Conservation (phyloP, 2,797 vertebrate genomes). For the Pampus argenteus region DNA sequence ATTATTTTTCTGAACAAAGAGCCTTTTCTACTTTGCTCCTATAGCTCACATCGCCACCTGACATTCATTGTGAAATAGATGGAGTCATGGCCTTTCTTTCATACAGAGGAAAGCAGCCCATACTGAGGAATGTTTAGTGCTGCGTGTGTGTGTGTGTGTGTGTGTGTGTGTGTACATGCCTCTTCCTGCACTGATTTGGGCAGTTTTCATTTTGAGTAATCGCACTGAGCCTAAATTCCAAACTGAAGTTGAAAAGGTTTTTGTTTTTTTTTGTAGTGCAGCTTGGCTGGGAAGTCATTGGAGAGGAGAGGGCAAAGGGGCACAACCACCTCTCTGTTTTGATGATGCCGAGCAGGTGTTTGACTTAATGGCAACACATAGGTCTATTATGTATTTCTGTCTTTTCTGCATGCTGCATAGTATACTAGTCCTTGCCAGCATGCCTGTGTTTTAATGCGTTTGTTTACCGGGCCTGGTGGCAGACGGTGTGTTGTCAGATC, state of each 20-base stretch:
- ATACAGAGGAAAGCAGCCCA: conserved; percentile 51
- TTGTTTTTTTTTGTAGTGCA: conserved; percentile 5
- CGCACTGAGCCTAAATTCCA: conserved; percentile 11
- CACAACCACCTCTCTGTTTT: conserved; percentile 55
- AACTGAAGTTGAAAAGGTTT: background rate
- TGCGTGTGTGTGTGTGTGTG: conserved; percentile 29
- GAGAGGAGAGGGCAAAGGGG: conserved; percentile 49
- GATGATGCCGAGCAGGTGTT: conserved; percentile 75
- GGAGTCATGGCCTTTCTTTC: conserved; percentile 55
- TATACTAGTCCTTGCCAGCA: conserved; percentile 57
- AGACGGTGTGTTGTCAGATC: conserved; percentile 65
- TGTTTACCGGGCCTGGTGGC: conserved; percentile 70
- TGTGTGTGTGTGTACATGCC: conserved; percentile 32
- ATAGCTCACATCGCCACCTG: conserved; percentile 51
- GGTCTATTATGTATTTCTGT: conserved; percentile 70
- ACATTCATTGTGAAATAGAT: conserved; percentile 52
- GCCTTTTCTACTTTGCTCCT: conserved; percentile 38
- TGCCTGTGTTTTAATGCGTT: conserved; percentile 70
- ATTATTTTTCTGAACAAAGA: conserved; percentile 45
- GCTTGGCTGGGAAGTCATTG: conserved; percentile 1
- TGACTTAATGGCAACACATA: conserved; percentile 74
- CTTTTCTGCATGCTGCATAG: conserved; percentile 55
- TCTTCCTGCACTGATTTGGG: conserved; percentile 32
- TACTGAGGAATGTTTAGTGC: conserved; percentile 43
- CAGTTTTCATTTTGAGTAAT: conserved; percentile 54